Evolutionary conservation across 2,888 invertebrate species (phyloP).

Genomic region (Cinara cedri): DNA sequence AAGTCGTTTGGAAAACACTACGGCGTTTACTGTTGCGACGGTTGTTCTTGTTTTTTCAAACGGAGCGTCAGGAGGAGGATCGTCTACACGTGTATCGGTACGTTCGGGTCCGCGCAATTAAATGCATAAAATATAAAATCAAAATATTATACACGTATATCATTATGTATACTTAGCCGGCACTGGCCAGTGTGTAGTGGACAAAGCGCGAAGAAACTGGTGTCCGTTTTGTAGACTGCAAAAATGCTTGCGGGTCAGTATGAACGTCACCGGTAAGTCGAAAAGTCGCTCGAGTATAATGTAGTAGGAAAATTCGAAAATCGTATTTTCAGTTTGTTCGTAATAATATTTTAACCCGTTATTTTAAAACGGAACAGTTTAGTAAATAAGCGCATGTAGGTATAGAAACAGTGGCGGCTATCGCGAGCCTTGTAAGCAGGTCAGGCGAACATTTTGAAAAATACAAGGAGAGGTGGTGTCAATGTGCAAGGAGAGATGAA

Average conservation of each 20-base stretch:
- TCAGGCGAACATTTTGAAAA: too few relatives aligned
- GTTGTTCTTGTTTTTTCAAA: conserved; percentile 90
- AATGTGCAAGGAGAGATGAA: too few relatives aligned
- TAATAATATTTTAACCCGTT: too few relatives aligned
- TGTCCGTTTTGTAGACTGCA: conserved; percentile 83
- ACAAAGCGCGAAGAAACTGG: conserved; percentile 85
- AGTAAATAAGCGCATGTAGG: too few relatives aligned
- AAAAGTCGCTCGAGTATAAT: neutral
- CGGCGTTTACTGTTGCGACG: conserved; percentile 84
- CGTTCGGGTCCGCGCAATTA: too few relatives aligned
- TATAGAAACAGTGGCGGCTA: too few relatives aligned
- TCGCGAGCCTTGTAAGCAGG: too few relatives aligned
- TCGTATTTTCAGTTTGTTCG: too few relatives aligned
- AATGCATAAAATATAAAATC: neutral
- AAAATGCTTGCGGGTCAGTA: conserved; percentile 76
- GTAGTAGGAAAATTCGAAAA: too few relatives aligned
- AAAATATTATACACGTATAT: neutral
- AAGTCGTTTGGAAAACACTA: conserved; percentile 84
- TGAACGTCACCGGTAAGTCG: conserved; percentile 75
- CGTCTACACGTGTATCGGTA: conserved; percentile 79
- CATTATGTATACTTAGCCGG: conserved; percentile 67
- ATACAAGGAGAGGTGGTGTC: too few relatives aligned
- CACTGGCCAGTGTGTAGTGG: conserved; percentile 75
- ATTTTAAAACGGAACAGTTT: too few relatives aligned
- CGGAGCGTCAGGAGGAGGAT: conserved; percentile 77